phyloP scores from a whole-genome alignment of 2,888 invertebrate species.

The Polietes domitor region DNA sequence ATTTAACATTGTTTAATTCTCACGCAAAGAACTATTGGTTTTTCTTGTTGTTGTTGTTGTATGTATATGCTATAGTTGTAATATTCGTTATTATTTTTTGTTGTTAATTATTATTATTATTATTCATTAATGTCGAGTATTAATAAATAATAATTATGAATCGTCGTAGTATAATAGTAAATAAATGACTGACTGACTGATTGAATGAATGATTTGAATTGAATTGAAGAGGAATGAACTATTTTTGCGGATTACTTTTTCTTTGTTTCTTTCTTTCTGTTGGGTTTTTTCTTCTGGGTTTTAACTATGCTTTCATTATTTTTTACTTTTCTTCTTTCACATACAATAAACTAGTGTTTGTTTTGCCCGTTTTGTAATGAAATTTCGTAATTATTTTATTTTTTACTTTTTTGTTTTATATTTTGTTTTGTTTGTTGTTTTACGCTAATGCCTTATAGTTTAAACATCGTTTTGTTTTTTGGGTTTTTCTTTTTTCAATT shows the following conservation, averaged over 20 bases:
- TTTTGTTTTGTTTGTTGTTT: slow-evolving; percentile 25
- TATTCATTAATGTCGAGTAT: slow-evolving; percentile 63
- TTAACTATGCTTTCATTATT: slow-evolving; percentile 5
- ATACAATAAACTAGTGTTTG: slow-evolving; percentile 45
- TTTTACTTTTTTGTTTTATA: slow-evolving; percentile 17
- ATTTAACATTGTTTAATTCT: slow-evolving; percentile 81
- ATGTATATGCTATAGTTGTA: slow-evolving; percentile 62
- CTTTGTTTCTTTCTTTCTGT: slow-evolving; percentile 40
- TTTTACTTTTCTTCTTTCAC: slow-evolving; percentile 51
- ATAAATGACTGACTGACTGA: slow-evolving; percentile 36
- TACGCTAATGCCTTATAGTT: slow-evolving; percentile 34
- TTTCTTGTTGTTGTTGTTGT: slow-evolving; percentile 68
- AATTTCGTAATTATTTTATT: slow-evolving; percentile 48
- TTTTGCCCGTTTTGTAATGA: slow-evolving; percentile 56
- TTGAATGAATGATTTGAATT: slow-evolving; percentile 43
- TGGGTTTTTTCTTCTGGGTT: not conserved
- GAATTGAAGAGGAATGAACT: slow-evolving; percentile 61
- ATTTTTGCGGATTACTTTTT: slow-evolving; percentile 41
- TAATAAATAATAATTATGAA: slow-evolving; percentile 55
- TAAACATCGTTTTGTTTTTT: slow-evolving; percentile 31
- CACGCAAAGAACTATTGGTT: slow-evolving; percentile 81
- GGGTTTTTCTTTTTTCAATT: slow-evolving; percentile 17
- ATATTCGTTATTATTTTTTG: slow-evolving; percentile 49
- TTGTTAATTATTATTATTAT: slow-evolving; percentile 41
- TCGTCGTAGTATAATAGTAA: slow-evolving; percentile 47